Evolutionary conservation across 2,113 vertebrate genomes (phyloP), one percentile per base, ranked within the genome.

Genomic region (Podocnemis expansa): DNA sequence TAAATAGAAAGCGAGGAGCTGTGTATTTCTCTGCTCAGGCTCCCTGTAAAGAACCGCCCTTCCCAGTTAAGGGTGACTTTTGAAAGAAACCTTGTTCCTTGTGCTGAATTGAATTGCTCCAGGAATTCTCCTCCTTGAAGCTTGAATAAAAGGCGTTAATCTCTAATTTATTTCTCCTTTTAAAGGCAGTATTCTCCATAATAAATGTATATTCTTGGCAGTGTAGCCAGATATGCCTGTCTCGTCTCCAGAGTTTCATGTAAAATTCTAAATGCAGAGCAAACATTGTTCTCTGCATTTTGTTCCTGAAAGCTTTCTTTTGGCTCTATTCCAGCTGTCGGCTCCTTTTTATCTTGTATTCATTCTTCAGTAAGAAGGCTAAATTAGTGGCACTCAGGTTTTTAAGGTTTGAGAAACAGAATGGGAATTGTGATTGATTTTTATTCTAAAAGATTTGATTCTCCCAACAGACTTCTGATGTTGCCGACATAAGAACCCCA

Each of bases 1-100:
- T 97, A 98, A 98, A 98, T 97, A 98, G 98, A 97, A 95, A 97
- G 96, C 97, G 94, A 96, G 96, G 97, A 97, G 97, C 96, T 97
- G 91, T 85, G 84, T 96, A 93, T 93, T 96, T 95, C 94, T 97
- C 86, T 83, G 96, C 93, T 95, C 87, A 91, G 94, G 76, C 95
- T 96, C 95, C 96, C 94, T 94, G 96, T 94, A 96, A 96, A 96
- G 97, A 94, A 96, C 82, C 76, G 76, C 94, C 96, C 97, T 97
- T 95, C 95, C 95, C 95, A 94, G 94, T 97, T 96, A 97, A 96
- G 95, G 96, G 95, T 96, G 94, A 94, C 96, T 97, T 97, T 97
- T 98, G 96, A 97, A 98, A 98, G 96, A 51, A 94, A 96, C 95
- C 93, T 97, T 97, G 94, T 96, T 97, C 96, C 95, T 96, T 93